Base-by-base conservation (phyloP, 2,888 invertebrate genomes). In the Corbicula japonica region DNA sequence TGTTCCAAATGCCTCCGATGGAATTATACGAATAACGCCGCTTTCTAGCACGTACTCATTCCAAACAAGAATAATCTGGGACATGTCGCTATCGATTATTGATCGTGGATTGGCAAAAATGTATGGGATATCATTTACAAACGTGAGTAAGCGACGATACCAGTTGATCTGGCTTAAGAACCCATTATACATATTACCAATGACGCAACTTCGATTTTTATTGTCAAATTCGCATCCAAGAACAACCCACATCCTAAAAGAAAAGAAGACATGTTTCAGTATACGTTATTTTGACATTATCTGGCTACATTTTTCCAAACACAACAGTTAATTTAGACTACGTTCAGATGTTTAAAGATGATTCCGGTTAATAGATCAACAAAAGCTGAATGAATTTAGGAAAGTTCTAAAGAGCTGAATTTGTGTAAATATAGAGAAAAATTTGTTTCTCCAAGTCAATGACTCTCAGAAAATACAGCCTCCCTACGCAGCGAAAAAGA, bases 91-190 rank as follows among this genome's bases (percentile, higher is more conserved):
- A 6, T 23, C 52, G 38, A 80, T 83, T 8, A 78, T 44, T 8
- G 30, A 52, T 30, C 58, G 68, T 18, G 84, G 84, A 8, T 52
- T 41, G 2, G 23, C 56, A 26, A 54, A 71, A 6, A 73, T 60
- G 28, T 44, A 52, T 0, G 86, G 83, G 15, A 88, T 83, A 44
- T 88, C 88, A 18, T n/a, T n/a, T n/a, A 63, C 60, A 34, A 87
- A 89, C 21, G 69, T 35, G 2, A 91, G 76, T 15, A 50, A 71
- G 8, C 87, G 69, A 28, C 72, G 86, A 71, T 89, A 91, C 41
- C 87, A 73, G 56, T 87, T 86, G 18, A 90, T 72, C 74, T 88
- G 88, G 63, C 89, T 90, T 38, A 91, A 50, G 77, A 84, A 88
- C 6, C 91, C 90, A 54, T 83, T 77, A 70, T 90, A 91, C 23